These are phyloP conservation scores for Cardiocondyla obscurior DNA, from an alignment of 1,140 invertebrate species.

Conservation along the genomic window DNA sequence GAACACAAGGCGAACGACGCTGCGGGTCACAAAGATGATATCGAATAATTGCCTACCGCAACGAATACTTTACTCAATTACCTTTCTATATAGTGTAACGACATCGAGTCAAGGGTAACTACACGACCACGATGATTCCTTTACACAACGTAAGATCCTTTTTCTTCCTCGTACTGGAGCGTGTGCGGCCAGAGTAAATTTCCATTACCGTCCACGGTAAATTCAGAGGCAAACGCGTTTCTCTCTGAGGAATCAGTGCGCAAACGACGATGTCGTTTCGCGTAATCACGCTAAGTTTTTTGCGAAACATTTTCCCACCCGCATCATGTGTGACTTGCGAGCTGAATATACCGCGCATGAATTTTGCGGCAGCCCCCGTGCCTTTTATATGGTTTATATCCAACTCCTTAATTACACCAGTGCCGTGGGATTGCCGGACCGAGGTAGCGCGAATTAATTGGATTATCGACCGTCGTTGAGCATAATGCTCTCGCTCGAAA, in stretches of 20 bases:
- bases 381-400: conserved; percentile 35
- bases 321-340: conserved; percentile 21
- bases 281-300: conserved; percentile 33
- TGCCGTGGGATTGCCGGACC: conserved; percentile 17
- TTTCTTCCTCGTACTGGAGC: not conserved
- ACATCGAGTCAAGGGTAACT: not conserved
- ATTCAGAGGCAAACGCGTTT: conserved; percentile 1
- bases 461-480: conserved; percentile 35
- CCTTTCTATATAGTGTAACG: not conserved
- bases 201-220: conserved; percentile 12
- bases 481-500: not conserved
- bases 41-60: not conserved
- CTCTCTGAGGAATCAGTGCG: not conserved
- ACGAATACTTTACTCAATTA: not conserved
- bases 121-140: not conserved
- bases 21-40: not conserved
- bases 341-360: conserved; percentile 11
- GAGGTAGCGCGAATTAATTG: conserved; percentile 44
- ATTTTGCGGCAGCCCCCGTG: conserved; percentile 19
- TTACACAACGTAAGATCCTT: not conserved
- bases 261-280: not conserved
- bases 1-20: not conserved
- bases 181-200: not conserved
- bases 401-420: conserved; percentile 33
- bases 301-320: conserved; percentile 16